These are phyloP conservation scores for Heteronetta atricapilla DNA, from an alignment of 2,113 vertebrate genomes.

Conservation along the genomic window DNA sequence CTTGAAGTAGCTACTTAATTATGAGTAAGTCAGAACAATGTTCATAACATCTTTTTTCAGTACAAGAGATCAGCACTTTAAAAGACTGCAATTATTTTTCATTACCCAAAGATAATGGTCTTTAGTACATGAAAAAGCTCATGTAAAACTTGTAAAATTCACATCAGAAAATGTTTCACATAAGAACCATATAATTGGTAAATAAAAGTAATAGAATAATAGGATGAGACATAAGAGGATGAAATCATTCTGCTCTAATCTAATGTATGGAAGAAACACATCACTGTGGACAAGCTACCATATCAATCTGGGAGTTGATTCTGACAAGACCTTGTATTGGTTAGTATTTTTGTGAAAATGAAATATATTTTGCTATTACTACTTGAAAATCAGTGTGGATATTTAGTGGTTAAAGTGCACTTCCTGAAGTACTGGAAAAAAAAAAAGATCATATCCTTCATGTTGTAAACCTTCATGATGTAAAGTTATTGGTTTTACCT, in stretches of 20 bases:
- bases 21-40: not conserved
- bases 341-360: not conserved
- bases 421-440: not conserved
- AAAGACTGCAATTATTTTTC: constrained; percentile 15
- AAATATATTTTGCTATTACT: not conserved
- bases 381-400: not conserved
- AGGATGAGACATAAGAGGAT: not conserved
- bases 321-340: not conserved
- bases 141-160: not conserved
- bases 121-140: not conserved
- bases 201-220: constrained; percentile 1
- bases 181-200: not conserved
- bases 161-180: not conserved
- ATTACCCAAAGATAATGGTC: not conserved
- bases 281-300: not conserved
- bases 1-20: constrained; percentile 14
- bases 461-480: not conserved
- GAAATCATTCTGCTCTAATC: not conserved
- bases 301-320: not conserved
- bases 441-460: not conserved
- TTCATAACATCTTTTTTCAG: not conserved
- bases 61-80: constrained; percentile 29
- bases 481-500: not conserved
- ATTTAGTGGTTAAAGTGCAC: not conserved
- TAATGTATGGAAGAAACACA: not conserved